Conservation (phyloP, 2,113 vertebrate genomes). For the Percopsis transmontana region DNA sequence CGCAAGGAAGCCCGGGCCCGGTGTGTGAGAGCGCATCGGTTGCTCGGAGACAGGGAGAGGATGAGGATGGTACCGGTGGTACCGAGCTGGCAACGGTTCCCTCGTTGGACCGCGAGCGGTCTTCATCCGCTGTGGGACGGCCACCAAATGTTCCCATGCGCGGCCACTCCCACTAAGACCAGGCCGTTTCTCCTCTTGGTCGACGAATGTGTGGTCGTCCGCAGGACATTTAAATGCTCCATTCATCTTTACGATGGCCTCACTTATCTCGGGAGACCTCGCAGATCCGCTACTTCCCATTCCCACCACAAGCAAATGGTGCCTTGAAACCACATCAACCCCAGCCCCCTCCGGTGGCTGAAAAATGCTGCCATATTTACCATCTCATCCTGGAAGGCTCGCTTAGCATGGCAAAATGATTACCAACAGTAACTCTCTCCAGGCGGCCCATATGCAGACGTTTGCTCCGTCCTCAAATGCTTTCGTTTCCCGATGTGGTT, state of each 20-base stretch:
- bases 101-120: conserved; percentile 37
- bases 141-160: conserved; percentile 31
- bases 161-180: conserved; percentile 2
- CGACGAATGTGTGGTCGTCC: conserved; percentile 53
- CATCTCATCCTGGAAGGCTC: conserved; percentile 57
- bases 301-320: conserved; percentile 64
- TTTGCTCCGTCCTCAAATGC: conserved; percentile 6
- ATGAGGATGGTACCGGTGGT: not conserved
- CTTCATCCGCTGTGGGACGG: conserved; percentile 22
- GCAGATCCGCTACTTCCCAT: conserved; percentile 66
- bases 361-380: conserved; percentile 62
- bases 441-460: conserved; percentile 48
- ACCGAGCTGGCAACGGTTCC: conserved; percentile 31
- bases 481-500: conserved; percentile 24
- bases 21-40: conserved; percentile 60
- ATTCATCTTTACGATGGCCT: conserved; percentile 70
- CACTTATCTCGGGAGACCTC: conserved; percentile 68
- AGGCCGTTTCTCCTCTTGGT: conserved; percentile 15
- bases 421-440: conserved; percentile 52
- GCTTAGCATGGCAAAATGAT: conserved; percentile 46
- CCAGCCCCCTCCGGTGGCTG: conserved; percentile 47
- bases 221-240: conserved; percentile 53
- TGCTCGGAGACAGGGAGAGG: conserved; percentile 62
- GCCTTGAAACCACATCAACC: conserved; percentile 66
- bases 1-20: conserved; percentile 71